Base-by-base conservation (phyloP, 2,797 vertebrate genomes). In the Hippopotamyrus pictus region DNA sequence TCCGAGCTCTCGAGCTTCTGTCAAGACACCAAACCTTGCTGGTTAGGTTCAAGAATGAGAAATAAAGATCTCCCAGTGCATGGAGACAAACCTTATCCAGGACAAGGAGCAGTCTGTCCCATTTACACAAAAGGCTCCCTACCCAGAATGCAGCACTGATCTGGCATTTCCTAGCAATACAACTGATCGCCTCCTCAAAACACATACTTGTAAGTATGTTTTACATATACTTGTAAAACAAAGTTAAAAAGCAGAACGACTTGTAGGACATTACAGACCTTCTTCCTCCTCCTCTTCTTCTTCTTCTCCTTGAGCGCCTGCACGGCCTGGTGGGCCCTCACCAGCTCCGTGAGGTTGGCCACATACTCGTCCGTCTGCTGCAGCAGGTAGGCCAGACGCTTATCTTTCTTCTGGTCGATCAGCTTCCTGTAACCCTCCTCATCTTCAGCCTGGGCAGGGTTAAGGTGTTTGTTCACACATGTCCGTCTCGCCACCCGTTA, bases 351-450 rank as follows among this genome's bases (percentile, higher is more conserved):
- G 90, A 99, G 97, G 94, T 98, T 98, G 88, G 97, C 98, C 90
- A 99, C 98, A 0, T 99, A 99, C 93, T 99, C 98, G 0, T 99
- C 98, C 0, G 98, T 99, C 96, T 99, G 98, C 95, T 99, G 98
- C 91, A 99, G 95, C 91, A 99, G 92, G 94, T 99, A 99, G 19
- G 98, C 98, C 95, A 99, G 91, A 6, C 98, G 97, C 93, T 99
- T 99, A 94, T 99, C 98, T 93, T 99, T 99, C 96, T 99, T 99
- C 93, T 99, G 98, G 91, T 99, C 98, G 0, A 99, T 99, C 1
- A 99, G 97, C 90, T 99, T 99, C 85, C 98, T 96, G 92, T 99
- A 99, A 0, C 98, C 98, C 89, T 99, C 98, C 92, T 99, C 98
- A 89, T 99, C 98, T 90, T 99, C 98, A 0, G 98, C 98, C 98